Evolutionary conservation across 1,140 invertebrate species (phyloP), one percentile per base, ranked within the genome.

Genomic region (Meloidogyne exigua): DNA sequence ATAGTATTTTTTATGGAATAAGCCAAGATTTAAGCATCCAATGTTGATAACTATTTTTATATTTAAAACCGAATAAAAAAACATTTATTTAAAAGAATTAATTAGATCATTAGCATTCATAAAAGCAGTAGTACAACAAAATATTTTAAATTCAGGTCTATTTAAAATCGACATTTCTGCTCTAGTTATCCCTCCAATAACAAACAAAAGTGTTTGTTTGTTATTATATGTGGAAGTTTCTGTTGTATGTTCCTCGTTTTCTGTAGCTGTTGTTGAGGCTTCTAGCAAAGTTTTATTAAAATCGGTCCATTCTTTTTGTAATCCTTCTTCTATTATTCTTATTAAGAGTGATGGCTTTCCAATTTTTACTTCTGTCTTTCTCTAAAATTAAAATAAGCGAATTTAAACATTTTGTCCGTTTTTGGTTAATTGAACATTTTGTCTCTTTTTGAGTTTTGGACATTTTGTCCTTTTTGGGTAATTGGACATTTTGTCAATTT

Each of bases 181-280:
- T 62, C 82, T 23, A 9, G 82, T 83, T 23, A 84, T 18, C 23
- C 82, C 82, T 62, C 82, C 82, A 12, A 83, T 74, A 18, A 83
- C 76, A 66, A 83, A 83, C 0, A 83, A 32, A 23, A 77, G 49
- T 15, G 72, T 78, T 64, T 65, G 23, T 15, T 5, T 63, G 10
- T 21, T 57, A 15, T 23, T 57, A 15, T 23, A 9, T 63, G 25
- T 5, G 5, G 39, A 72, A 72, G 21, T 18, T 44, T 28, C 11
- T 39, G 23, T 13, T 66, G 23, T 2, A 13, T 42, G 18, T 39
- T 39, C 12, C 10, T 25, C 5, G 9, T 71, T 70, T 70, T 42
- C 36, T 26, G 26, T 70, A n/a, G n/a, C 39, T 67, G 18, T 44
- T 28, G 9, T 42, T 28, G 25, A 42, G n/a, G 18, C 39, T 68